Evolutionary conservation across 1,140 invertebrate species (phyloP).

Genomic region (Caenorhabditis elegans): DNA sequence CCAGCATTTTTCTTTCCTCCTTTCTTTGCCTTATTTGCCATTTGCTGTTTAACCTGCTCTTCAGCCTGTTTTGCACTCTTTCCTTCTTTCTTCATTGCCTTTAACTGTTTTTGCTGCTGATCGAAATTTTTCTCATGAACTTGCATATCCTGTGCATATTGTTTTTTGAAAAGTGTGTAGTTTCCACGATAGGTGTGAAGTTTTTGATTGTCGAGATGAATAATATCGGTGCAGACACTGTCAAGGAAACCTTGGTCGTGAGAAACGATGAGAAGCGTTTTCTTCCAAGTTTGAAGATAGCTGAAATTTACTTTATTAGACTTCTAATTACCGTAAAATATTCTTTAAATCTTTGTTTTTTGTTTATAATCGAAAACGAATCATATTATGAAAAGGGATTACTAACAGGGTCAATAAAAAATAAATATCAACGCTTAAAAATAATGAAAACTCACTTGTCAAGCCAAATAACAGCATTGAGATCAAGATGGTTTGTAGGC

Average conservation of each 20-base stretch:
- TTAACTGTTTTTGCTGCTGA: constrained; percentile 91
- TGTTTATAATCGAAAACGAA: not conserved
- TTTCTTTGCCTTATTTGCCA: constrained; percentile 72
- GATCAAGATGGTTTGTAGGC: constrained; percentile 81
- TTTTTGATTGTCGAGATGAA: constrained; percentile 91
- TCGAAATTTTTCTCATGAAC: constrained; percentile 95
- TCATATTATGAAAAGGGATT: not conserved
- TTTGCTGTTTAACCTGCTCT: constrained; percentile 81
- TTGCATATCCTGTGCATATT: constrained; percentile 90
- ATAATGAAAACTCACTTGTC: constrained; percentile 78
- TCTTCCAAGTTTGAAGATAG: constrained; percentile 95
- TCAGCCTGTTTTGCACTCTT: constrained; percentile 87
- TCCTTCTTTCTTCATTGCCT: constrained; percentile 88
- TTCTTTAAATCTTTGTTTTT: not conserved
- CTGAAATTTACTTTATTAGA: too few relatives aligned
- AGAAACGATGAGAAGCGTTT: constrained; percentile 92
- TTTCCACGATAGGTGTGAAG: constrained; percentile 97
- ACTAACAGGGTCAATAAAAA: not conserved
- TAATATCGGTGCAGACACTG: constrained; percentile 97
- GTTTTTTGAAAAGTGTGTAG: constrained; percentile 91
- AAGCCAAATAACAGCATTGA: constrained; percentile 98
- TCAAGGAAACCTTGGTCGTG: constrained; percentile 99
- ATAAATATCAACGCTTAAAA: not conserved
- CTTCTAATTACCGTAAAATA: too few relatives aligned
- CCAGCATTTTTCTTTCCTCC: constrained; percentile 52